Conservation (phyloP, 2,797 vertebrate species). For the Chaunax sp. region DNA sequence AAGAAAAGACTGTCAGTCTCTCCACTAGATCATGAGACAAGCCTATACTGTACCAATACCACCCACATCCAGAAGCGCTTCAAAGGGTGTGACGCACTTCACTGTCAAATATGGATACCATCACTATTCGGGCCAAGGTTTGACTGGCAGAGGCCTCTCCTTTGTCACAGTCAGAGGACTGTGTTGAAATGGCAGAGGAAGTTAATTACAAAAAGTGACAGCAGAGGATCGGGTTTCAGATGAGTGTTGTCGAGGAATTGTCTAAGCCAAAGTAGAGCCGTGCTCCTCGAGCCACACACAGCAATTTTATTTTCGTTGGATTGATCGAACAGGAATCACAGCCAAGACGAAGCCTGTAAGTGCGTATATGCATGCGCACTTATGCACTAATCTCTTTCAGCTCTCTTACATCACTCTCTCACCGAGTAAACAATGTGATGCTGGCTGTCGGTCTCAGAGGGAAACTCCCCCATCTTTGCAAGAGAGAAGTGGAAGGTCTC, state of each 20-base stretch:
- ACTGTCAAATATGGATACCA: constrained; percentile 29
- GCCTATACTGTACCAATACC: constrained; percentile 6
- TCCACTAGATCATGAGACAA: constrained; percentile 28
- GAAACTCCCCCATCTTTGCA: constrained; percentile 34
- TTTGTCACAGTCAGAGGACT: constrained; percentile 45
- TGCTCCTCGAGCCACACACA: constrained; percentile 28
- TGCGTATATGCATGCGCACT: constrained; percentile 28
- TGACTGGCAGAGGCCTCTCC: constrained; percentile 30
- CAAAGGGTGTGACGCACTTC: constrained; percentile 27
- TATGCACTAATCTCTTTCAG: constrained; percentile 44
- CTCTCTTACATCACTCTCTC: constrained; percentile 64
- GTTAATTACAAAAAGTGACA: constrained; percentile 52
- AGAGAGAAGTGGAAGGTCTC: constrained; percentile 29
- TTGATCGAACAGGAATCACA: constrained; percentile 21
- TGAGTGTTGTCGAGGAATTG: constrained; percentile 23
- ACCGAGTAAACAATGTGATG: constrained; percentile 48
- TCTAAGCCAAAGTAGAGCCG: constrained; percentile 31
- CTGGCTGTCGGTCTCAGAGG: constrained; percentile 44
- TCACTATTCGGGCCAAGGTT: constrained; percentile 15
- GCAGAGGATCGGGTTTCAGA: constrained; percentile 42
- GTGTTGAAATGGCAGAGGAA: constrained; percentile 36
- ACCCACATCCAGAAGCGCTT: constrained; percentile 47
- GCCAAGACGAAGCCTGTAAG: constrained; percentile 25
- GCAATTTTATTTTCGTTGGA: constrained; percentile 58
- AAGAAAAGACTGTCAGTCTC: constrained; percentile 39